Base-by-base conservation (phyloP, 2,888 invertebrate genomes). In the Folsomia candida region DNA sequence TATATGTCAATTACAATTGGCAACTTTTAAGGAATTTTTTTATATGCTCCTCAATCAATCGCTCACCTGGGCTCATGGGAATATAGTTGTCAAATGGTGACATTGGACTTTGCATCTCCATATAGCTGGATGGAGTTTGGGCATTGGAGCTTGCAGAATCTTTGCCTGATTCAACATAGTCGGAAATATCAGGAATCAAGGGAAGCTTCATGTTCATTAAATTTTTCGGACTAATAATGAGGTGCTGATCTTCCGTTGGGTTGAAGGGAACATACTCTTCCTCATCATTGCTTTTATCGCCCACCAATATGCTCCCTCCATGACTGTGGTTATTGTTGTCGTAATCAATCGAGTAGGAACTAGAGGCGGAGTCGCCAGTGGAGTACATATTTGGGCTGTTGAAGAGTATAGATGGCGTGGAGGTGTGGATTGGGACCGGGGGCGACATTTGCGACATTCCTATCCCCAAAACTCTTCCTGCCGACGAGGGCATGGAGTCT, bases 81-180 rank as follows among this genome's bases (percentile, higher is more conserved):
- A 87, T 85, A 77, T 87, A 87, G 51, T 81, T 78, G 29, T 81
- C 82, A 73, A 81, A 83, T 0, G 86, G 86, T 74, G 86, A 86
- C 51, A 82, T 80, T 1, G 86, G 86, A 73, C 86, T 87, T 80
- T 84, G 84, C 84, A 86, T 85, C 73, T 86, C 86, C 81, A 85
- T 84, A 77, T 85, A 85, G 79, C 84, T 84, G 24, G 75, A 75
- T 54, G 76, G 74, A 9, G 75, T 72, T 51, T 73, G 74, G 6
- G 73, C 74, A n/a, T 68, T 63, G 27, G 72, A 73, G 51, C 73
- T 69, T 29, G 62, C n/a, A 2, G 71, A 68, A 26, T 75, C 71
- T 61, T 73, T 72, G 29, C 76, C 70, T 2, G 77, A 76, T 24
- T 78, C 77, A 1, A 79, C 77, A 60, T 79, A 79, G 70, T 78